Base-by-base conservation (phyloP, 2,888 invertebrate species). In the Oasisia sp. region DNA sequence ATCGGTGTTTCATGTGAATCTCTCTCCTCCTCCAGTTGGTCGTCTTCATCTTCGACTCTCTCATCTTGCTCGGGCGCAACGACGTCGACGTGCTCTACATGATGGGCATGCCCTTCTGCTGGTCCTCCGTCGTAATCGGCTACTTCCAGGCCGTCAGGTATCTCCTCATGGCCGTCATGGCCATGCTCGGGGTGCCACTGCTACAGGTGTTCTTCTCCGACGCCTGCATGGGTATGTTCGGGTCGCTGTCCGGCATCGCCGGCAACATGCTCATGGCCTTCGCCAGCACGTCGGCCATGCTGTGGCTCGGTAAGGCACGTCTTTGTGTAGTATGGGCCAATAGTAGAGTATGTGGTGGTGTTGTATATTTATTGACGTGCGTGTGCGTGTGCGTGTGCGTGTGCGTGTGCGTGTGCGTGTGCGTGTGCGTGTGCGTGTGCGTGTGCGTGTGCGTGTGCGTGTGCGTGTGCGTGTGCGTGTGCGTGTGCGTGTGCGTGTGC, bases 11-110 rank as follows among this genome's bases (percentile, higher is more conserved):
- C 19, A 74, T 27, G 74, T 27, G 27, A 19, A 7, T 19, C 19
- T 74, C n/a, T 27, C 32, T 91, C 7, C 12, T 56, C 14, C 89
- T 1, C 5, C 32, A 56, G 89, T 45, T 92, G 38, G 32, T 90
- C 32, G 89, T 90, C 32, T 92, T 90, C 50, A 19, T 27, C 11
- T 89, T 32, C 32, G 92, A 92, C 58, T 32, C 89, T 27, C 32
- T 92, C 32, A 58, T 92, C 14, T 44, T 92, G 32, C 38, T 45
- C 27, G 92, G 92, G 27, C 32, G 92, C n/a, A 92, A 92, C 27
- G 92, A 92, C 90, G 92, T 92, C 44, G 92, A 92, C 45, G 90
- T 92, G 32, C 50, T 92, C 19, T 92, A 92, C 90, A 92, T 92
- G 92, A 89, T 92, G 90, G 89, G 90, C 9, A 38, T n/a, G 90